Base-by-base conservation (phyloP, 2,113 vertebrate genomes). In the Corythoichthys haematopterus region DNA sequence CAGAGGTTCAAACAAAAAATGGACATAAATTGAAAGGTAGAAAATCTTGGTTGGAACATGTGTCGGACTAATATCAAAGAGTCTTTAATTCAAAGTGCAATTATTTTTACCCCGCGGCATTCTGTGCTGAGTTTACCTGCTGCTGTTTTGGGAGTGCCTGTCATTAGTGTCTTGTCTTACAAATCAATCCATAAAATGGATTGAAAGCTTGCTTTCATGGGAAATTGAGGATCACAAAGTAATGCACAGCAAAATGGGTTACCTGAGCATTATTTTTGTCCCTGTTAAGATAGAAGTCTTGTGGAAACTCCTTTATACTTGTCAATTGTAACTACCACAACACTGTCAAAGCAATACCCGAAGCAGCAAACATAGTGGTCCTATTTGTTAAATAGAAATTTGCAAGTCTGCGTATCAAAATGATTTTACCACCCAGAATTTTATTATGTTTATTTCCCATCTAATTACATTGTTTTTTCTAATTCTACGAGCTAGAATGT, bases 1-100 rank as follows among this genome's bases (percentile, higher is more conserved):
- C 40, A 60, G 13, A 60, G 16, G 63, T 47, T 67, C 13, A 65
- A 65, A 71, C 38, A 66, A 59, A 74, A 70, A 72, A 2, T 3
- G 16, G 20, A 35, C 3, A 1, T 20, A 60, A 65, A 71, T 33
- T 35, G 58, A 69, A 69, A 64, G n/a, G 50, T 63, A 8, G 14
- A 4, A 37, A 50, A 71, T 43, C 6, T 37, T 48, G 28, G 13
- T 37, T 55, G 40, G 59, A 67, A 36, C 16, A 56, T 62, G 55
- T 57, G 50, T 63, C 38, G 13, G 45, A 47, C 64, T 62, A 47
- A 72, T 72, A 51, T 63, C 4, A 62, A 68, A 60, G 20, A 38
- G 35, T 55, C 6, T 47, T 14, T 12, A 3, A 56, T 56, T 56
- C 53, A 56, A 56, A 56, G 37, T 40, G 67, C 36, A 20, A 51